A percentile compares a stretch with the other conserved stretches of the same genome.
These are phyloP conservation scores for Hypolimnas misippus DNA, from an alignment of 2,888 invertebrate species.

Conservation along the genomic window DNA sequence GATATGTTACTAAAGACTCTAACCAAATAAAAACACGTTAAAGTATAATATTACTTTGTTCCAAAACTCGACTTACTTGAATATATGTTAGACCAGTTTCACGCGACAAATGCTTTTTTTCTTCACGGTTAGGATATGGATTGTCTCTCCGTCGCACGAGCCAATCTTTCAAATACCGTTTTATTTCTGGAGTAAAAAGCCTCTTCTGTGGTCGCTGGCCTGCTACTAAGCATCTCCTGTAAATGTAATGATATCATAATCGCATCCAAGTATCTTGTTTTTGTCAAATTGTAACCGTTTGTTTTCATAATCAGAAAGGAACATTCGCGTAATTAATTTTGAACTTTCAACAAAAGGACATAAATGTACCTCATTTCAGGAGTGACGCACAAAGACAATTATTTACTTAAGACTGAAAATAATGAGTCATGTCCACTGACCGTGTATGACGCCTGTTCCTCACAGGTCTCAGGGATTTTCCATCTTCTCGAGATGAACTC, in stretches of 20 bases:
- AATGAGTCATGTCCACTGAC: constrained; percentile 82
- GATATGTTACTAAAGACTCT: constrained; percentile 59
- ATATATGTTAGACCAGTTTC: constrained; percentile 91
- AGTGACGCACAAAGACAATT: constrained; percentile 79
- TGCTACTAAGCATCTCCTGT: constrained; percentile 83
- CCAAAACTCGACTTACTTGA: constrained; percentile 81
- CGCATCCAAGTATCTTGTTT: constrained; percentile 9
- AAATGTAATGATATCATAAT: constrained; percentile 44
- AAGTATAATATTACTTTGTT: not conserved
- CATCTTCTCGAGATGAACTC: constrained; percentile 67
- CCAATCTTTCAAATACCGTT: constrained; percentile 91
- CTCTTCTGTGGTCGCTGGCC: constrained; percentile 88
- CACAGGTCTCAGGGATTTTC: constrained; percentile 85
- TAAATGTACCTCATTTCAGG: constrained; percentile 48
- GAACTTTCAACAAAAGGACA: constrained; percentile 50
- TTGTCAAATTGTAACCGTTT: not conserved
- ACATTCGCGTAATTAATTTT: constrained; percentile 26
- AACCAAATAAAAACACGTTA: constrained; percentile 29
- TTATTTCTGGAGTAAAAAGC: constrained; percentile 91
- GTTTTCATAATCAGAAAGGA: not conserved
- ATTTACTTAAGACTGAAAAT: constrained; percentile 61
- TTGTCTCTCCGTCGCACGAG: constrained; percentile 89
- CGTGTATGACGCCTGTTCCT: constrained; percentile 89
- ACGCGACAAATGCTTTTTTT: constrained; percentile 88
- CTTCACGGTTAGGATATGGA: constrained; percentile 90